phyloP scores from a whole-genome alignment of 2,797 vertebrate genomes.

The Eospalax fontanierii region DNA sequence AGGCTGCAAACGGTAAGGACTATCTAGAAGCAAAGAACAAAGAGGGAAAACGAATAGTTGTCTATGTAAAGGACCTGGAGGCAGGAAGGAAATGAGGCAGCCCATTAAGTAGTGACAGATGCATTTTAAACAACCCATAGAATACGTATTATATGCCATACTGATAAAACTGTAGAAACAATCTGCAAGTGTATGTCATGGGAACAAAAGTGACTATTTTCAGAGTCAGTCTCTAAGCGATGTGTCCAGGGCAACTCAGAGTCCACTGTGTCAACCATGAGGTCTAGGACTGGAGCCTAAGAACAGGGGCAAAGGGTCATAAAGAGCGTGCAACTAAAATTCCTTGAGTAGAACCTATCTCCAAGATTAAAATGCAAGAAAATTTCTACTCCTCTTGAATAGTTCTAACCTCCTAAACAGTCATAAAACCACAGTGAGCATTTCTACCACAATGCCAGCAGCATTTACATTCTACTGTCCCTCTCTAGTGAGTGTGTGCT shows the following conservation, averaged over 20 bases:
- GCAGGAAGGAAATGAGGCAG: no score
- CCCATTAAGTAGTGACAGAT: no score
- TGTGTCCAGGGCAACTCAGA: background rate
- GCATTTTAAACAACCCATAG: no score
- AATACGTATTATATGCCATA: background rate
- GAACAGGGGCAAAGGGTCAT: no score
- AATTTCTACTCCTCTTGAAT: background rate
- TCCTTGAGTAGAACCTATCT: background rate
- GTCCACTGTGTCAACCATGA: constrained; percentile 33
- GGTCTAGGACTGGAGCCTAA: background rate
- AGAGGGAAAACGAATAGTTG: no score
- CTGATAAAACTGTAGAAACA: background rate
- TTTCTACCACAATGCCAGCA: background rate
- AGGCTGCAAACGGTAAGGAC: no score
- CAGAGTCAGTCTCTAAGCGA: constrained; percentile 5
- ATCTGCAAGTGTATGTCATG: background rate
- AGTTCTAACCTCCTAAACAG: background rate
- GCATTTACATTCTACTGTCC: background rate
- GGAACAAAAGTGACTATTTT: constrained; percentile 34
- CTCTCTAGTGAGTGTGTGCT: background rate
- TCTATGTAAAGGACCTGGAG: no score
- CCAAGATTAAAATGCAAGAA: constrained; percentile 16
- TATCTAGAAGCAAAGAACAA: no score
- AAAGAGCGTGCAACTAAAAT: background rate
- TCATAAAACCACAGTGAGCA: background rate